Evolutionary conservation across 2,888 invertebrate genomes (phyloP).

Genomic region (Euplexia lucipara): DNA sequence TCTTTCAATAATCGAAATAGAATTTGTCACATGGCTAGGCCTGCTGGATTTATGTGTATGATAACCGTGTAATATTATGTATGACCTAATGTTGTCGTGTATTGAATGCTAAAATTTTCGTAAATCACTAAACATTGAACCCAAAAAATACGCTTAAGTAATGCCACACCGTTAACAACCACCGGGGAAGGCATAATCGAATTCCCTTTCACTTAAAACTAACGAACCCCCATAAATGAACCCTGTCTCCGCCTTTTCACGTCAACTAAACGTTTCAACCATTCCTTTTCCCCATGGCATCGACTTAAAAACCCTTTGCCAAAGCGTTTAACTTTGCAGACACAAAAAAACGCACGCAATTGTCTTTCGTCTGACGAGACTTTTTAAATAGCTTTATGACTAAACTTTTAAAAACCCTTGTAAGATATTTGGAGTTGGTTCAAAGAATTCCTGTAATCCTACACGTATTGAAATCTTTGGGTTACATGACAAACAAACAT

Average conservation of each 20-base stretch:
- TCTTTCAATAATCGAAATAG: no score
- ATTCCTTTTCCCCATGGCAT: conserved; percentile 31
- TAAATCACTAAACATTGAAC: neutral
- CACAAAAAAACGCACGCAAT: conserved; percentile 46
- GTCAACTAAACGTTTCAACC: conserved; percentile 34
- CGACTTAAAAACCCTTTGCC: conserved; percentile 42
- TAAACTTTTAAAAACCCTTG: conserved; percentile 16
- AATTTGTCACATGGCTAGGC: no score
- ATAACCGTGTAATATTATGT: no score
- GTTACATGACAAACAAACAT: conserved; percentile 32
- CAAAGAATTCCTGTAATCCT: conserved; percentile 51
- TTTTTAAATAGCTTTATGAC: conserved; percentile 49
- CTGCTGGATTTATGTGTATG: no score
- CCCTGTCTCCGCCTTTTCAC: conserved; percentile 22
- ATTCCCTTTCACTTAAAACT: conserved; percentile 12
- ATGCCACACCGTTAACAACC: conserved; percentile 3
- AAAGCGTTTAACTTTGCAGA: conserved; percentile 56
- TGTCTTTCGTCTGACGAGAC: conserved; percentile 31
- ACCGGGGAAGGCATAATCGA: conserved; percentile 24
- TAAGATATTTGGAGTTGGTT: conserved; percentile 46
- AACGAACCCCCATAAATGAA: conserved; percentile 49
- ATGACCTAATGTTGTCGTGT: no score
- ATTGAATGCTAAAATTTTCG: neutral
- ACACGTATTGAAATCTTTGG: conserved; percentile 31
- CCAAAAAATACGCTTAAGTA: conserved; percentile 1